These are phyloP conservation scores for Danaus chrysippus DNA, from an alignment of 2,888 invertebrate species.

Conservation along the genomic window DNA sequence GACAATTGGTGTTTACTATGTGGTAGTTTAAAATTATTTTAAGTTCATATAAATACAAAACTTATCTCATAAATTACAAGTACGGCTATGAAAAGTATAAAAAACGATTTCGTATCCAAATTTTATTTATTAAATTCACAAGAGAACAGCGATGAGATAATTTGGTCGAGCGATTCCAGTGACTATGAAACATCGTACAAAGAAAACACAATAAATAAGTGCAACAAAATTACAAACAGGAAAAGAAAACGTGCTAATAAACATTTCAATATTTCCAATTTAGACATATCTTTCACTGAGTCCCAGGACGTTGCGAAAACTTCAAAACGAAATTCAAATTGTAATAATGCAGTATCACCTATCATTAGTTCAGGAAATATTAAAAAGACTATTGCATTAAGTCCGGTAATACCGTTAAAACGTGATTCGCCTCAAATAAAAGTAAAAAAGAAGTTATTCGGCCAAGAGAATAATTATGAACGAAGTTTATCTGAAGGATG, in stretches of 20 bases:
- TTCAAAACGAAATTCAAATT: slow-evolving; percentile 12
- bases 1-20: too few species aligned
- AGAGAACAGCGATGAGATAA: slow-evolving; percentile 56
- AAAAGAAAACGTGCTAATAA: slow-evolving; percentile 53
- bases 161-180: slow-evolving; percentile 65
- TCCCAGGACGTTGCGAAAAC: slow-evolving; percentile 32
- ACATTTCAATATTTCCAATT: slow-evolving; percentile 46
- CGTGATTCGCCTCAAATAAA: slow-evolving; percentile 40
- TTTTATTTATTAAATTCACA: slow-evolving; percentile 60
- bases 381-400: slow-evolving; percentile 35
- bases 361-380: slow-evolving; percentile 36
- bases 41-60: too few species aligned
- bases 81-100: slow-evolving; percentile 48
- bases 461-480: neutral
- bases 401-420: slow-evolving; percentile 53
- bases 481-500: neutral
- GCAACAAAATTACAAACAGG: slow-evolving; percentile 32
- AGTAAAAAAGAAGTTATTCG: slow-evolving; percentile 51
- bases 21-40: too few species aligned
- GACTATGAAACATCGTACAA: slow-evolving; percentile 47
- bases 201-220: slow-evolving; percentile 33
- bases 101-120: slow-evolving; percentile 50
- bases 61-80: too few species aligned
- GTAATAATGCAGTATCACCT: slow-evolving; percentile 41
- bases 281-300: slow-evolving; percentile 52